A percentile compares a stretch with the other conserved stretches of the same genome.
phyloP scores from a whole-genome alignment of 2,113 vertebrate genomes.

The Uropsilus gracilis region DNA sequence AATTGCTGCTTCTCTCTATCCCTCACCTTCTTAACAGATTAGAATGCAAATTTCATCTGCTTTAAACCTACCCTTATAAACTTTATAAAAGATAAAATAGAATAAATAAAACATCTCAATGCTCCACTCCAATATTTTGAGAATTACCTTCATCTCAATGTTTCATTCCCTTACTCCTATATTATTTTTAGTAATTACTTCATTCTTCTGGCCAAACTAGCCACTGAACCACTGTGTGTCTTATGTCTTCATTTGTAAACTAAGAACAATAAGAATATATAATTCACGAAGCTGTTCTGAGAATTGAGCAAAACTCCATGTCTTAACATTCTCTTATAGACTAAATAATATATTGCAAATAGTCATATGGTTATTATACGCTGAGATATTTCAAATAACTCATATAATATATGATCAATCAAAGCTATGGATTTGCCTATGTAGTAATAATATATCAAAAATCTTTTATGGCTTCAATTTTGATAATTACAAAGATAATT shows the following conservation, averaged over 20 bases:
- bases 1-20: not conserved
- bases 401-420: not conserved
- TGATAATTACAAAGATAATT: not conserved
- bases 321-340: not conserved
- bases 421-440: not conserved
- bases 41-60: not conserved
- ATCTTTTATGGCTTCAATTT: not conserved
- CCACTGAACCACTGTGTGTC: not conserved
- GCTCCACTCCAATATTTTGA: not conserved
- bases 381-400: conserved; percentile 3
- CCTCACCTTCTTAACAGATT: not conserved
- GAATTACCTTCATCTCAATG: not conserved
- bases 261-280: not conserved
- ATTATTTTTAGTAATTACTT: conserved; percentile 7
- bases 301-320: not conserved
- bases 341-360: not conserved
- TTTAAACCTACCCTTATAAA: not conserved
- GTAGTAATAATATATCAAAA: conserved; percentile 13
- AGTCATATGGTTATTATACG: not conserved
- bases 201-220: not conserved
- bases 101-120: conserved; percentile 14
- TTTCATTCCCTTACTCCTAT: not conserved
- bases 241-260: conserved; percentile 23
- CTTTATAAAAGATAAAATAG: not conserved
- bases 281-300: not conserved